Evolutionary conservation across 2,113 vertebrate species (phyloP), one percentile per base, ranked within the genome.

Genomic region (Cinclus mexicanus): DNA sequence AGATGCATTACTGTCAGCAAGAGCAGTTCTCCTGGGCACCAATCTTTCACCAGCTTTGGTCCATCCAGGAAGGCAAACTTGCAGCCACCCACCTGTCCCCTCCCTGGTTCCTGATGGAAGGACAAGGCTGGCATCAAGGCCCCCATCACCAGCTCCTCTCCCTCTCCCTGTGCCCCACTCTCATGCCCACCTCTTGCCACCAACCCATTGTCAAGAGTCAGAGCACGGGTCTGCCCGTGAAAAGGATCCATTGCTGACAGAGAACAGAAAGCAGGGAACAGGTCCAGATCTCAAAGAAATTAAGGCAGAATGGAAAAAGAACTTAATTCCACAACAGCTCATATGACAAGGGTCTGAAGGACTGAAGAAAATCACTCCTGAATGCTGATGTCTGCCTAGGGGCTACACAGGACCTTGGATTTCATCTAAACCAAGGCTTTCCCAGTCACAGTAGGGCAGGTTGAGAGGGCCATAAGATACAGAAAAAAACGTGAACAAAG

Each of bases 171-270:
- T 4, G 3, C 12, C 6, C 26, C 46, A 18, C 5, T 7, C 13
- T 23, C 12, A 3, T 29, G 23, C 15, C 21, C 22, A 12, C 25
- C 11, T 2, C 15, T 46, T 50, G 59, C 47, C 21, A 52, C 23
- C 29, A 35, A 6, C 16, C n/a, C n/a, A 6, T 13, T 77, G 33
- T 29, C 19, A 29, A 60, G 31, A 3, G 2, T 31, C 68, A 65
- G 25, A 55, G 53, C 39, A 37, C 46, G 25, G 59, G 37, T 15
- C 1, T 33, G 26, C n/a, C 14, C 0, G 0, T 26, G 17, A 6
- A 42, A 82, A 56, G 33, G 29, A 60, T 47, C 35, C 10, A 6
- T 1, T 39, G 21, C 25, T 81, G 55, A 17, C 42, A 80, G 18
- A 49, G 37, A 37, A 65, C 24, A 29, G 21, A 78, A 76, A 63